Evolutionary conservation across 2,113 vertebrate genomes (phyloP).

Genomic region (Perognathus longimembris): DNA sequence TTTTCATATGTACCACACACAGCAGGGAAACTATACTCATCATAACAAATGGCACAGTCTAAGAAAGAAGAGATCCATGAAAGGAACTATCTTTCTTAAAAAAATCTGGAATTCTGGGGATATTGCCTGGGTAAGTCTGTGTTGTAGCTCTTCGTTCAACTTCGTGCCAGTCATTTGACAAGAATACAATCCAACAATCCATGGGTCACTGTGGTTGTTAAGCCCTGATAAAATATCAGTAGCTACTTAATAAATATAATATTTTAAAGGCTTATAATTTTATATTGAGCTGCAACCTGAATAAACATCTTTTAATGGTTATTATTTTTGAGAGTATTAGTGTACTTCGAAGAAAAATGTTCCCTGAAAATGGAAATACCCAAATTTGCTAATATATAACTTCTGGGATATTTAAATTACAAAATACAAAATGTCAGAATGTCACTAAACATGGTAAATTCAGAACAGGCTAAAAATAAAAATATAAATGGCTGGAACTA

Average conservation of each 20-base stretch:
- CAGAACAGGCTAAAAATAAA: slow-evolving; percentile 72
- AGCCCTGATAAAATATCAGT: neutral
- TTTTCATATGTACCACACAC: neutral
- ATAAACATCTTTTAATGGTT: slow-evolving; percentile 22
- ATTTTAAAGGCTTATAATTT: slow-evolving; percentile 38
- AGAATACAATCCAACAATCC: neutral
- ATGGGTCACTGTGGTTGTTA: neutral
- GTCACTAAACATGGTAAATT: slow-evolving; percentile 58
- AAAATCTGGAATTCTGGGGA: neutral
- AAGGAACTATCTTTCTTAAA: neutral
- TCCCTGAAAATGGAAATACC: slow-evolving; percentile 60
- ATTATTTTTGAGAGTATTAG: neutral
- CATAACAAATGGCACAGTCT: accelerated
- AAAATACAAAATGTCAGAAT: slow-evolving; percentile 60
- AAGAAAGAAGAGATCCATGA: neutral
- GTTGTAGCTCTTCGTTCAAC: accelerated
- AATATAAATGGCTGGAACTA: slow-evolving; percentile 63
- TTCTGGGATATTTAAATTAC: slow-evolving; percentile 67
- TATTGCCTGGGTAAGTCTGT: accelerated
- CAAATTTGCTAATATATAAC: slow-evolving; percentile 64
- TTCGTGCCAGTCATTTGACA: neutral
- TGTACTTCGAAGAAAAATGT: slow-evolving; percentile 53
- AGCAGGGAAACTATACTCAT: neutral
- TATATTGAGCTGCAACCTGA: neutral
- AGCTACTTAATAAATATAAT: slow-evolving; percentile 28